Conservation (phyloP, 2,888 invertebrate species). For the Pandemis heparana region DNA sequence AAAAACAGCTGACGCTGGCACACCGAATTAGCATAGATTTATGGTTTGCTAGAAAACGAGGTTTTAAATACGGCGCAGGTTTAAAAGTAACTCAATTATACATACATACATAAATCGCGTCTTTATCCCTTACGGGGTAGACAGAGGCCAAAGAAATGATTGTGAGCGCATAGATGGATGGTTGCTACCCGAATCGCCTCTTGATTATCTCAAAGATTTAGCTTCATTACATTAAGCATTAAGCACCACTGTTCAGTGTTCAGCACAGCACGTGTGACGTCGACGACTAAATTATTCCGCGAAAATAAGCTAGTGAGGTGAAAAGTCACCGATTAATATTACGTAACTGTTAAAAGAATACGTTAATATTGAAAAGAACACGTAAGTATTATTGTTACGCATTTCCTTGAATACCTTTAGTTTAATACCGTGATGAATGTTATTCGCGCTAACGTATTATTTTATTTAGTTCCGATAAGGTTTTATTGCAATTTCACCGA, state of each 20-base stretch:
- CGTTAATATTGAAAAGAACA: not conserved
- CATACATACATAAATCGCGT: no score
- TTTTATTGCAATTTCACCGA: constrained; percentile 37
- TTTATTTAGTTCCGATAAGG: constrained; percentile 31
- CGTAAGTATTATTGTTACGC: not conserved
- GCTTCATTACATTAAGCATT: no score
- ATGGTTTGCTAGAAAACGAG: constrained; percentile 3
- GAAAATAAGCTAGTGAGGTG: no score
- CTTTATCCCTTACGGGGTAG: no score
- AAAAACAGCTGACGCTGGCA: constrained; percentile 30
- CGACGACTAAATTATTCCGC: no score
- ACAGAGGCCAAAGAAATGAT: no score
- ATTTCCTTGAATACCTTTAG: not conserved
- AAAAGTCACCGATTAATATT: no score
- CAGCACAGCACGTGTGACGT: no score
- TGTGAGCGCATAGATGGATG: no score
- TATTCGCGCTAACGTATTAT: constrained; percentile 18
- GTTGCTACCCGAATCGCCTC: no score
- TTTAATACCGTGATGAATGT: constrained; percentile 2
- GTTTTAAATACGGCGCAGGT: not conserved
- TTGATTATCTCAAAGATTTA: no score
- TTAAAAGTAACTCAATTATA: not conserved
- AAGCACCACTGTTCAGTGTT: no score
- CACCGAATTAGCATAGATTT: constrained; percentile 29
- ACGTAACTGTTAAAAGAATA: not conserved